A percentile compares a stretch with the other conserved stretches of the same genome.
Conservation (phyloP, 2,888 invertebrate species). For the Drosophila pseudotakahashii region DNA sequence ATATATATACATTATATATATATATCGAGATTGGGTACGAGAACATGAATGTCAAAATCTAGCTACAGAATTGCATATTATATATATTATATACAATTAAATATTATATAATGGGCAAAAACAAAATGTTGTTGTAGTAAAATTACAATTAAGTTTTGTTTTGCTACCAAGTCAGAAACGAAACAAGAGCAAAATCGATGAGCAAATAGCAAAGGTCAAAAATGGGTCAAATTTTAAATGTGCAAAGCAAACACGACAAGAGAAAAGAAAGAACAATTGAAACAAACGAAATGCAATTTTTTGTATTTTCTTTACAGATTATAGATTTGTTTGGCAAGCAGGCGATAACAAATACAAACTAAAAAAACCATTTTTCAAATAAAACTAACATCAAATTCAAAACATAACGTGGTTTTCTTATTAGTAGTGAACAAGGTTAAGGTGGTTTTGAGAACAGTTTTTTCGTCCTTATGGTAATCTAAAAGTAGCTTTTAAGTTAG, state of each 20-base stretch:
- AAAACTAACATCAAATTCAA: constrained; percentile 55
- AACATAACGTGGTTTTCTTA: constrained; percentile 7
- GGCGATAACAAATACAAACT: constrained; percentile 50
- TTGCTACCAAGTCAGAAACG: constrained; percentile 60
- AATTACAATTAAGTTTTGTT: constrained; percentile 81
- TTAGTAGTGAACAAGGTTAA: neutral
- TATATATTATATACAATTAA: constrained; percentile 72
- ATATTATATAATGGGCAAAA: constrained; percentile 72
- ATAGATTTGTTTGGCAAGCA: constrained; percentile 64
- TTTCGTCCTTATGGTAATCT: neutral
- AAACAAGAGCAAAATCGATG: constrained; percentile 42
- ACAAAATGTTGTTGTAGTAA: constrained; percentile 79
- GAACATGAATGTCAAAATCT: constrained; percentile 67
- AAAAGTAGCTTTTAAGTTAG: too few relatives aligned
- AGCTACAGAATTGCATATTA: constrained; percentile 79
- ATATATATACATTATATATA: constrained; percentile 23
- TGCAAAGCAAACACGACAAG: constrained; percentile 52
- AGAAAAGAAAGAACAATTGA: constrained; percentile 25
- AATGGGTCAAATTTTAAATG: constrained; percentile 70
- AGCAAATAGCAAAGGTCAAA: constrained; percentile 51
- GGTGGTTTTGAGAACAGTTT: neutral
- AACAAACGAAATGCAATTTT: constrained; percentile 48
- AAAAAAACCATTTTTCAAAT: constrained; percentile 65
- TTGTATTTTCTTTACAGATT: constrained; percentile 75
- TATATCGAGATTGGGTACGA: constrained; percentile 19